Evolutionary conservation across 2,797 vertebrate species (phyloP), one percentile per base, ranked within the genome.

Genomic region (Acanthis flammea): DNA sequence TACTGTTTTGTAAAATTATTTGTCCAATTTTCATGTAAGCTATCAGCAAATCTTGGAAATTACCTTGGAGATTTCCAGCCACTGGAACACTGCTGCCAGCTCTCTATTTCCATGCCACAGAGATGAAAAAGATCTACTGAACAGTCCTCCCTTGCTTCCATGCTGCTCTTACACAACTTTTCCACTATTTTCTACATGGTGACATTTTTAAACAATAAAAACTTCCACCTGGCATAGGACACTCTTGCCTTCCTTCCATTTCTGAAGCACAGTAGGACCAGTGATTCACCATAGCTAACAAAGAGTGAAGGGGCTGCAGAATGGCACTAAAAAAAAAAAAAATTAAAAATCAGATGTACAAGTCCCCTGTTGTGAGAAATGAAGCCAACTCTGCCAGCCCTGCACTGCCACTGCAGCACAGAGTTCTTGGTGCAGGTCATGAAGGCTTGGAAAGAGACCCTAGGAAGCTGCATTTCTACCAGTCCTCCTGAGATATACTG

Each of bases 31-130:
- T 68, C 72, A 51, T 62, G 65, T 58, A 89, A 94, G 61, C 88
- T 57, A 80, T 92, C 65, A 77, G 65, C 51, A 6, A 86, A 74
- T 93, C 88, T 83, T 77, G 65, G 93, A 94, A 94, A 94, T 80
- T 73, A 86, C 91, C 61, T 83, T 78, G 73, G 88, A 94, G 93
- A 82, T 91, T 95, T 96, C 72, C 84, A 91, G 65, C 33, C 71
- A 68, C 61, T 54, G 67, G 78, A 77, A 83, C 37, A 53, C 24
- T 70, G 39, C 82, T 87, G 75, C 71, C 84, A 92, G 68, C 53
- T 82, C 22, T 85, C 47, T 68, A 37, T 89, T 95, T 90, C 74
- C 78, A 77, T 24, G 27, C 57, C 72, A 89, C 37, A 61, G 68
- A 77, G 81, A 80, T 68, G 81, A 81, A 87, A 75, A 71, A 87